Percentiles rank a stretch among this genome's conserved stretches.
phyloP scores from a whole-genome alignment of 2,113 vertebrate genomes.

The Lagenorhynchus albirostris region DNA sequence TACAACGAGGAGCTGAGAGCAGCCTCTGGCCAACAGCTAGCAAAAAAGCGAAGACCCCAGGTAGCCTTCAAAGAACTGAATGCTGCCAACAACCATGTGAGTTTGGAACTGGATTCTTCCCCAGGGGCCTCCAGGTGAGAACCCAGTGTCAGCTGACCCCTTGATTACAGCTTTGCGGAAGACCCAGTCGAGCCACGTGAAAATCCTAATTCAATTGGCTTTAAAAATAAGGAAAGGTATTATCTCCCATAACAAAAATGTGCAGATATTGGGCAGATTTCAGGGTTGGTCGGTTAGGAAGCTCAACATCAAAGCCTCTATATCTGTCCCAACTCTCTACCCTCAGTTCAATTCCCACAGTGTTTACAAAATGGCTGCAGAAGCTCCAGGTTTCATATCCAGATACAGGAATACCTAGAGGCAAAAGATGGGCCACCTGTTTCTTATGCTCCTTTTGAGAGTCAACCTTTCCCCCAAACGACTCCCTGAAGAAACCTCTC shows the following conservation, averaged over 20 bases:
- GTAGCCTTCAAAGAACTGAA: background rate
- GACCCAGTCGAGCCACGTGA: background rate
- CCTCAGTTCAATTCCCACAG: background rate
- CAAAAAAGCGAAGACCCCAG: background rate
- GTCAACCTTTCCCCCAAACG: background rate
- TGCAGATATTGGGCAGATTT: background rate
- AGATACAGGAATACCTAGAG: background rate
- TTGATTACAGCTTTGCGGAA: background rate
- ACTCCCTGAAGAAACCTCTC: background rate
- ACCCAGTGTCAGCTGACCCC: background rate
- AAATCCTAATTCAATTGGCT: background rate
- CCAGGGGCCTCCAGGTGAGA: background rate
- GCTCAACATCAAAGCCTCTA: background rate
- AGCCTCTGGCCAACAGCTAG: background rate
- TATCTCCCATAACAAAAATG: background rate
- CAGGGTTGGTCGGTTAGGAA: background rate
- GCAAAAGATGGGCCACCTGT: background rate
- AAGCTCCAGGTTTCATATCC: background rate
- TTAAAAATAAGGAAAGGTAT: background rate
- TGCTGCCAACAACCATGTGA: background rate
- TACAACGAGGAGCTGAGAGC: background rate
- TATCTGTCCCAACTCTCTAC: background rate
- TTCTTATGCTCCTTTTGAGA: background rate
- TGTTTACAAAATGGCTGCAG: background rate
- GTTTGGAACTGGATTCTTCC: background rate